Evolutionary conservation across 2,888 invertebrate genomes (phyloP).

Genomic region (Lasioglossum marginatum): DNA sequence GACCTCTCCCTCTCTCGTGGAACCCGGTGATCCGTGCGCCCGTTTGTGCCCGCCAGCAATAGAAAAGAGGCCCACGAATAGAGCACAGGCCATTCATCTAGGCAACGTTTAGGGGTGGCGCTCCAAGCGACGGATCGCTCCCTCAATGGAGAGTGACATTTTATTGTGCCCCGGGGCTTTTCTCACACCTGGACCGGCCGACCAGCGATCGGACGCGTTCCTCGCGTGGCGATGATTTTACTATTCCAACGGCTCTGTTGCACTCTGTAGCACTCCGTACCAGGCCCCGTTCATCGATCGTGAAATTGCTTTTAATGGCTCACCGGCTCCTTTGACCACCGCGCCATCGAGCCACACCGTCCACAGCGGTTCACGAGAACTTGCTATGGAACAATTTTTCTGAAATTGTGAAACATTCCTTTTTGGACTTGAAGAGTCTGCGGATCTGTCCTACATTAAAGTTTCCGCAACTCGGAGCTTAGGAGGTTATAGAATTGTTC

Average conservation of each 20-base stretch:
- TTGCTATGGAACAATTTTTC: too few relatives aligned
- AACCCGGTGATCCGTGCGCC: slow-evolving; percentile 21
- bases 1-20: neutral
- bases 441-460: too few relatives aligned
- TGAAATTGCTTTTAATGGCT: slow-evolving; percentile 46
- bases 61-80: slow-evolving; percentile 68
- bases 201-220: slow-evolving; percentile 16
- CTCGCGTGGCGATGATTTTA: slow-evolving; percentile 22
- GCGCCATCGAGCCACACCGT: neutral
- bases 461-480: neutral
- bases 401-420: neutral
- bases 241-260: neutral
- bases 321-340: neutral
- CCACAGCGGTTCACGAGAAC: neutral
- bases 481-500: neutral
- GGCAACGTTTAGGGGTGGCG: slow-evolving; percentile 76
- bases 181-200: slow-evolving; percentile 79
- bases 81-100: slow-evolving; percentile 76
- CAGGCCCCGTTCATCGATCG: slow-evolving; percentile 1
- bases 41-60: slow-evolving; percentile 62
- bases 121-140: slow-evolving; percentile 56
- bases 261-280: too few relatives aligned
- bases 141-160: slow-evolving; percentile 78
- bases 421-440: too few relatives aligned
- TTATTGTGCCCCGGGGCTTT: slow-evolving; percentile 76